Base-by-base conservation (phyloP, 2,888 invertebrate genomes). In the Plagiodera versicolora region DNA sequence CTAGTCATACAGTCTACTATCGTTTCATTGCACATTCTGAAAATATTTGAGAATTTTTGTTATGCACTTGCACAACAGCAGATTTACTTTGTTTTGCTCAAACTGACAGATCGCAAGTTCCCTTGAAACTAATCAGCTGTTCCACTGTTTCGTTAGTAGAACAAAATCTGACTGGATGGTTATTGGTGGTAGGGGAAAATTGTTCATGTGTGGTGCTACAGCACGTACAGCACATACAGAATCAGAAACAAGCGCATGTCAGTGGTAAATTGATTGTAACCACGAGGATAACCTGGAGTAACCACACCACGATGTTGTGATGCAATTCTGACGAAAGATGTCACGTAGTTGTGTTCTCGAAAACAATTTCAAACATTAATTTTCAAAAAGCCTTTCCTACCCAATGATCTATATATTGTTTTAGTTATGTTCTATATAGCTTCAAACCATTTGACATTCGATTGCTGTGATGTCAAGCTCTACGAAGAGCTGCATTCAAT, bases 81-180 rank as follows among this genome's bases (percentile, higher is more conserved):
- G 39, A 14, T 35, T 50, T 54, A 65, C 59, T 57, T 65, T 68
- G 64, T 68, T 67, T 57, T 62, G 55, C 53, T 65, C 17, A 54
- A 65, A 63, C 65, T 72, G 70, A 72, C 72, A 72, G 66, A 47
- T 67, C 66, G 61, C 67, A 67, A 65, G 72, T 68, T 72, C 68
- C 64, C 69, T 66, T 66, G 64, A 67, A 71, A 73, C 67, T 67
- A 71, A 72, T 76, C 76, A 76, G 76, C 75, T 75, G 75, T 75
- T 75, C 4, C 5, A 9, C 11, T 11, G 32, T 10, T 11, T 32
- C 32, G 32, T 11, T 32, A 2, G 10, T 2, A 8, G 32, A 8
- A 11, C 32, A 10, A 11, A 32, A 32, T 32, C 32, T 32, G 32
- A 32, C 32, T 32, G 32, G 39, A 39, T 11, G 39, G n/a, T 39